Evolutionary conservation across 2,113 vertebrate species (phyloP).

Genomic region (Struthio camelus): DNA sequence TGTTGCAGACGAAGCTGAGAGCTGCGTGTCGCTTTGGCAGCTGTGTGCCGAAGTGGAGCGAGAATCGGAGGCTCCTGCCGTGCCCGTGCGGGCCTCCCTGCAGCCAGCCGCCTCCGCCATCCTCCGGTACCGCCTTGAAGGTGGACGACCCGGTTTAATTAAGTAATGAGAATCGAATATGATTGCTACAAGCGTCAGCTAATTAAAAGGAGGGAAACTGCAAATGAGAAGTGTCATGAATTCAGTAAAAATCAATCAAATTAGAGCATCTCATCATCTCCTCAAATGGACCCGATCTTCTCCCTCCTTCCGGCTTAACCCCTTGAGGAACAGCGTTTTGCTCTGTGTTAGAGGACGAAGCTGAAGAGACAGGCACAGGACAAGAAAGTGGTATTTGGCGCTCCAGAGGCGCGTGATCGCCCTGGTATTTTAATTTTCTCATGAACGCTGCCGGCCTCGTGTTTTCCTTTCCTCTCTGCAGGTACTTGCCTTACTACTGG

Average conservation of each 20-base stretch:
- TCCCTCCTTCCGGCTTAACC: neutral
- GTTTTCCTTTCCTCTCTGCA: neutral
- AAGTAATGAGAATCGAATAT: slow-evolving; percentile 60
- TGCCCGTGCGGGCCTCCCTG: neutral
- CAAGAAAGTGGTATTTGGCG: neutral
- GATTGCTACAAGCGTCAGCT: slow-evolving; percentile 60
- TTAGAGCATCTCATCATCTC: neutral
- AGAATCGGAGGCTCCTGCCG: neutral
- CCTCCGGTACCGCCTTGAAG: neutral
- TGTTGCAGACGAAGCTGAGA: neutral
- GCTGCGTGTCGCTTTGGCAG: rapidly evolving
- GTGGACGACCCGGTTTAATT: slow-evolving; percentile 45
- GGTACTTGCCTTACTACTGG: neutral
- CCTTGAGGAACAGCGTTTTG: neutral
- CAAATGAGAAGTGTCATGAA: slow-evolving; percentile 56
- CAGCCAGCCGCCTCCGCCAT: neutral
- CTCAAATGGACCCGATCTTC: neutral
- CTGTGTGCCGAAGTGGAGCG: rapidly evolving
- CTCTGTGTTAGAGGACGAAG: rapidly evolving
- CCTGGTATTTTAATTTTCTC: neutral
- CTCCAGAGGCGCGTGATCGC: neutral
- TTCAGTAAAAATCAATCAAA: slow-evolving; percentile 60
- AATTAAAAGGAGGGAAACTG: slow-evolving; percentile 63
- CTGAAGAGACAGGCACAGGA: rapidly evolving
- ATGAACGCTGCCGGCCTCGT: rapidly evolving